Conservation (phyloP, 2,888 invertebrate genomes). For the Tryphoninae sp. region DNA sequence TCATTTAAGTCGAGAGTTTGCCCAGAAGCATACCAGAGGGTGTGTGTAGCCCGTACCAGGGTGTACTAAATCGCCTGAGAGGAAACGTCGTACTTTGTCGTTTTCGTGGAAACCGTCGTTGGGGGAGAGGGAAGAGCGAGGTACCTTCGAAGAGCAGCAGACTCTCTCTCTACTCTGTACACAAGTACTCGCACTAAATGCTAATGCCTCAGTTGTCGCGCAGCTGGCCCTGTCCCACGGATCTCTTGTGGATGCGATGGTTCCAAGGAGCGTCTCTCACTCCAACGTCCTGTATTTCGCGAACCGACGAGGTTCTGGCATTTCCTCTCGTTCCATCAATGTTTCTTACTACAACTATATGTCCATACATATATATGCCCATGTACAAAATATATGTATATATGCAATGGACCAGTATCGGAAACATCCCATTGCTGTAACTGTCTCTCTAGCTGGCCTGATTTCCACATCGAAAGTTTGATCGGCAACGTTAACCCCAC, state of each 20-base stretch:
- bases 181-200: conserved; percentile 69
- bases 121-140: conserved; percentile 48
- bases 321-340: conserved; percentile 51
- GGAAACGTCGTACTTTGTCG: conserved; percentile 63
- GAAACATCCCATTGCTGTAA: conserved; percentile 35
- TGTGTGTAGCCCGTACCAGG: conserved; percentile 22
- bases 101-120: conserved; percentile 56
- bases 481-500: conserved; percentile 42
- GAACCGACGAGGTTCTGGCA: conserved; percentile 49
- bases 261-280: conserved; percentile 44
- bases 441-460: conserved; percentile 37
- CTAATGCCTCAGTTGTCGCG: conserved; percentile 67
- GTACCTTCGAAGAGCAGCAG: conserved; percentile 33
- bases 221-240: conserved; percentile 61
- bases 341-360: conserved; percentile 28
- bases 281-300: conserved; percentile 47
- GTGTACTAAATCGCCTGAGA: conserved; percentile 61
- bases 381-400: conserved; percentile 8
- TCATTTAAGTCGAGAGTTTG: conserved; percentile 59
- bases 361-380: conserved; percentile 20
- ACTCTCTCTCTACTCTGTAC: conserved; percentile 61
- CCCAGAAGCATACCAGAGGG: conserved; percentile 36
- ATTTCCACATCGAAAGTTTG: conserved; percentile 53
- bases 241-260: conserved; percentile 59
- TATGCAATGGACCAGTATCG: conserved; percentile 26